These are phyloP conservation scores for Monoplex corrugatus DNA, from an alignment of 2,888 invertebrate genomes.

Conservation along the genomic window DNA sequence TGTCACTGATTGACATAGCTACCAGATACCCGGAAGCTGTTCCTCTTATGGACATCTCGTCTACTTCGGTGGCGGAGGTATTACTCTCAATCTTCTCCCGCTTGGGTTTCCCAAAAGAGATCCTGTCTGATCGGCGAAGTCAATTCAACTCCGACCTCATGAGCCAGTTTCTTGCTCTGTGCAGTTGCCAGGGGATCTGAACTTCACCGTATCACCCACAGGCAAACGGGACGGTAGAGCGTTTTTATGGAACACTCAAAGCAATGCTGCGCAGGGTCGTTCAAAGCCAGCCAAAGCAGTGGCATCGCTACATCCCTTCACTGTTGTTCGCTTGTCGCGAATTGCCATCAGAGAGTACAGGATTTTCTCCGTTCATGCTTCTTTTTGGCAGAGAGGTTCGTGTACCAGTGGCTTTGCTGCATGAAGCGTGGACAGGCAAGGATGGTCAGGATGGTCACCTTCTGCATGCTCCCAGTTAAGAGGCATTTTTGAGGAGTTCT, in stretches of 20 bases:
- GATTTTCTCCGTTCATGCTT: background rate
- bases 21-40: no score
- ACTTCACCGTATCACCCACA: conserved; percentile 11
- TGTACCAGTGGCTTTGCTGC: background rate
- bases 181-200: background rate
- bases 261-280: background rate
- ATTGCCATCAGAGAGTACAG: background rate
- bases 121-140: background rate
- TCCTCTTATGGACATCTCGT: no score
- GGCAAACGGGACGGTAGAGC: background rate
- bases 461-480: no score
- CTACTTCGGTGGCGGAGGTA: no score
- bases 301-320: background rate
- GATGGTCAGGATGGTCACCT: background rate
- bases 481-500: background rate
- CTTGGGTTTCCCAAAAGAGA: no score
- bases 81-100: background rate
- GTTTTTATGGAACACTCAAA: background rate
- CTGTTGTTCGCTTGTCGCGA: background rate
- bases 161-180: background rate
- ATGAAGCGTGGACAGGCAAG: background rate
- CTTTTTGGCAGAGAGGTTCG: background rate
- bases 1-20: background rate
- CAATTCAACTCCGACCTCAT: no score
- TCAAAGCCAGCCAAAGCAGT: background rate